phyloP scores from a whole-genome alignment of 2,113 vertebrate species.

The Mobula hypostoma region DNA sequence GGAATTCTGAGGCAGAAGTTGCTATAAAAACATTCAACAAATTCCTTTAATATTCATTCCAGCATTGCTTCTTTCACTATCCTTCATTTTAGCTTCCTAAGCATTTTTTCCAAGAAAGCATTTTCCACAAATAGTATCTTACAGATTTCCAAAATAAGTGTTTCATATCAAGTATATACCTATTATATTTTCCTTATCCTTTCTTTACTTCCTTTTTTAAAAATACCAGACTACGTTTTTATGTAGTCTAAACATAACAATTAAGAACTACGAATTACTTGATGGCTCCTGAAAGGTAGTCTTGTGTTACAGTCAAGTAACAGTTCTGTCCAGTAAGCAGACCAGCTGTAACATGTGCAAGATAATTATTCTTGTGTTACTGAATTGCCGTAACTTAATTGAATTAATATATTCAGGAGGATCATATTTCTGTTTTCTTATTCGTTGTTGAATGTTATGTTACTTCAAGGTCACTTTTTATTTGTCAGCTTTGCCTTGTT shows the following conservation, averaged over 20 bases:
- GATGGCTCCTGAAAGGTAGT: no score
- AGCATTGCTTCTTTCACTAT: neutral
- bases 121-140: neutral
- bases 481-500: neutral
- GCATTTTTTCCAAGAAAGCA: neutral
- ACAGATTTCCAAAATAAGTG: neutral
- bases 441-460: neutral
- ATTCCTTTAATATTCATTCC: neutral
- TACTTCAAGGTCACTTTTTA: neutral
- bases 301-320: no score
- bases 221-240: neutral
- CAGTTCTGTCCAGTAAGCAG: neutral
- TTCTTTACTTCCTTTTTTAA: neutral
- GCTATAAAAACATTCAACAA: no score
- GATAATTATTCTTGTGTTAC: neutral
- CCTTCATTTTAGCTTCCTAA: neutral
- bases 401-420: neutral
- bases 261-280: neutral
- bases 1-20: no score
- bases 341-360: neutral
- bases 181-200: neutral
- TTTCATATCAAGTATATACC: neutral
- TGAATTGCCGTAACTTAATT: neutral
- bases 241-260: neutral
- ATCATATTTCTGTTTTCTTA: neutral